Evolutionary conservation across 2,888 invertebrate genomes (phyloP).

Genomic region (Amphipyra berbera): DNA sequence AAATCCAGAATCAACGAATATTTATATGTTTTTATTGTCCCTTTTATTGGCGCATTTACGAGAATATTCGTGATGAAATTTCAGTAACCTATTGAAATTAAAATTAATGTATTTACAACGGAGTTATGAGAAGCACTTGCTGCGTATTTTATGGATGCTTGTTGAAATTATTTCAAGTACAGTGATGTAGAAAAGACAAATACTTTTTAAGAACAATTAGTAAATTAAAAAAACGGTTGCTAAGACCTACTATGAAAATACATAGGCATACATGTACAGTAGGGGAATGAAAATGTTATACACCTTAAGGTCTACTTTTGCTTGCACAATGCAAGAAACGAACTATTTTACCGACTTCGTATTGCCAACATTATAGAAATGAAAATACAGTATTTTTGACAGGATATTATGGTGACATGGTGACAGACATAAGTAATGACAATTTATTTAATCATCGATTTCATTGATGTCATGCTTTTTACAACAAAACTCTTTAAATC

Average conservation of each 20-base stretch:
- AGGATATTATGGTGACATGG: no score
- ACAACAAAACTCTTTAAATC: no score
- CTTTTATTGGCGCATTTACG: conserved; percentile 74
- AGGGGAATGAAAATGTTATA: no score
- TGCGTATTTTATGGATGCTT: conserved; percentile 57
- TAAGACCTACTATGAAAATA: neutral
- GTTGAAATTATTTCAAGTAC: conserved; percentile 49
- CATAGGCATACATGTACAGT: no score
- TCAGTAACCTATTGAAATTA: conserved; percentile 45
- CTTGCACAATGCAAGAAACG: no score
- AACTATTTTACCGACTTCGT: no score
- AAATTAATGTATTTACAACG: conserved; percentile 52
- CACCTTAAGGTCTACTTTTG: no score
- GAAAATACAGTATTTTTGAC: no score
- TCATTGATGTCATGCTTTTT: no score
- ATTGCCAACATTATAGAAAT: no score
- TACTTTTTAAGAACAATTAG: neutral
- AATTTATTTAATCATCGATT: no score
- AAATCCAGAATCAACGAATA: conserved; percentile 87
- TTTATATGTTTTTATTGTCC: conserved; percentile 85
- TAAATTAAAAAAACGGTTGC: neutral
- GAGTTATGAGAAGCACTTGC: conserved; percentile 60
- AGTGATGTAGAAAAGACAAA: conserved; percentile 7
- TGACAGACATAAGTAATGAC: no score
- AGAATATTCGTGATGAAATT: conserved; percentile 50